Conservation (phyloP, 1,140 invertebrate genomes). For the Drosophila ambigua region DNA sequence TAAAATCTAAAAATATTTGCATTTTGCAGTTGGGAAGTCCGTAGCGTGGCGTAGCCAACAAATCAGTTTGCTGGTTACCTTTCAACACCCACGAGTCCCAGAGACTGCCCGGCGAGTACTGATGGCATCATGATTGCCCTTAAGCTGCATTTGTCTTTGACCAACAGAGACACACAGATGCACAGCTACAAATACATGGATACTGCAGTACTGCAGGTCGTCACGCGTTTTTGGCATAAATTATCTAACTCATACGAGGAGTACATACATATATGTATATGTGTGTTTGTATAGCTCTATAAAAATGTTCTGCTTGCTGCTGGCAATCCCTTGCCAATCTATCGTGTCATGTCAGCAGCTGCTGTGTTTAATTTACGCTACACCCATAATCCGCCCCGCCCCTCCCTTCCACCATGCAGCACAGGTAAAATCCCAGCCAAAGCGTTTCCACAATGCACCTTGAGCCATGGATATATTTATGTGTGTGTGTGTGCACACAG, state of each 20-base stretch:
- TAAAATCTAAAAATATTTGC: constrained; percentile 30
- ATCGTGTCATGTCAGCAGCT: constrained; percentile 75
- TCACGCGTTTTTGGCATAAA: constrained; percentile 77
- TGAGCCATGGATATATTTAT: constrained; percentile 30
- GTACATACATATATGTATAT: constrained; percentile 9
- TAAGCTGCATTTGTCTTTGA: constrained; percentile 49
- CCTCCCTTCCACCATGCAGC: constrained; percentile 32
- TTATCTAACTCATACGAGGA: constrained; percentile 56
- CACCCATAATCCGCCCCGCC: not conserved
- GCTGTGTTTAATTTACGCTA: constrained; percentile 73
- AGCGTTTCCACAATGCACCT: constrained; percentile 57
- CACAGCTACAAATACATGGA: not conserved
- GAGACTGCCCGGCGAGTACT: not conserved
- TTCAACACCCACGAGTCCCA: constrained; percentile 5
- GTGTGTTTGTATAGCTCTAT: constrained; percentile 34
- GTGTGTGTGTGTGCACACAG: not conserved
- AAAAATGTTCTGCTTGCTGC: constrained; percentile 37
- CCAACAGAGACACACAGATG: constrained; percentile 27
- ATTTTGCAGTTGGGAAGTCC: constrained; percentile 22
- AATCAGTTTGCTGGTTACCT: constrained; percentile 31
- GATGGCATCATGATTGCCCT: constrained; percentile 30
- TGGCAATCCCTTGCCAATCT: constrained; percentile 44
- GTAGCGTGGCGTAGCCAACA: constrained; percentile 13
- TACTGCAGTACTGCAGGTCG: constrained; percentile 13
- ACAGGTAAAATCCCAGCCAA: constrained; percentile 72